Base-by-base conservation (phyloP, 2,888 invertebrate species). In the Folsomia candida region DNA sequence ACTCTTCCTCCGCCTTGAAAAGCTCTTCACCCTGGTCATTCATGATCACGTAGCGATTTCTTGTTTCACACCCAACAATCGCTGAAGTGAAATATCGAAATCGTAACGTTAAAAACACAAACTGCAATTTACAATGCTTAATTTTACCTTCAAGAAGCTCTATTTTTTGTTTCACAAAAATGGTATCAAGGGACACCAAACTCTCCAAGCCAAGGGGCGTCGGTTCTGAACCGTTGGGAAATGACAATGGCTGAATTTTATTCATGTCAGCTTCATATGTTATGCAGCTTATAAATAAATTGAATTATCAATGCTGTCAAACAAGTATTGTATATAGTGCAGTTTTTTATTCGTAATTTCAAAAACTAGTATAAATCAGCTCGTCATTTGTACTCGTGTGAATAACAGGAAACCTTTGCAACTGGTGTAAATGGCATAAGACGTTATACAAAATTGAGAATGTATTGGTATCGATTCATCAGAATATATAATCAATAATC, bases 31-130 rank as follows among this genome's bases (percentile, higher is more conserved):
- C 81, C 67, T 78, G 61, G 18, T 71, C 62, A 70, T 82, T 81
- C 68, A 80, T 78, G 26, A 85, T 80, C 66, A 83, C 82, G 78
- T 85, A 85, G 72, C 84, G 84, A 79, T 85, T 85, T 77, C 83
- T 82, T 1, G 83, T 84, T 78, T 85, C 85, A 80, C 82, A 84
- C 2, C 84, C 83, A 75, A 82, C 81, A 54, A 85, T 81, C 4
- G 83, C 84, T 84, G 78, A 54, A 80, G 47, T 68, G 18, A 27
- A 59, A 27, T n/a, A 22, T n/a, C n/a, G 37, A 37, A 29, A 47
- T n/a, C 59, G 37, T 37, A 22, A 24, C 24, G 14, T 26, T 6
- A 62, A 29, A 18, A 61, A n/a, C n/a, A n/a, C n/a, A n/a, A n/a
- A 68, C 24, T 67, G 14, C 57, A 51, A 9, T 24, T 9, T 9